phyloP scores from a whole-genome alignment of 2,113 vertebrate species.

The Centropus bengalensis region DNA sequence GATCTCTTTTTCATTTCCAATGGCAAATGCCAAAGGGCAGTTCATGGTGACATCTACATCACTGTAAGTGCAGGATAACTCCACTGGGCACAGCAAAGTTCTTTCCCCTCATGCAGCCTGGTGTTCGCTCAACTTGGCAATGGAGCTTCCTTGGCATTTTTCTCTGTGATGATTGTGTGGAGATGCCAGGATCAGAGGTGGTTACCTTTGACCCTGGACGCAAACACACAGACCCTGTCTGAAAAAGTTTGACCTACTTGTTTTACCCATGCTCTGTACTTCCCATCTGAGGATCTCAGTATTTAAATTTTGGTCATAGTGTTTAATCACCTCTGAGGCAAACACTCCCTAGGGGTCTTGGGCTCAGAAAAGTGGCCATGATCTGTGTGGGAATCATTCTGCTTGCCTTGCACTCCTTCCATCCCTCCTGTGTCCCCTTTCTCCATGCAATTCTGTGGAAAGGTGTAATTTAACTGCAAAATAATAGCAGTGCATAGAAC shows the following conservation, averaged over 20 bases:
- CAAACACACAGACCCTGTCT: background rate
- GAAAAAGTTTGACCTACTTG: rapidly evolving
- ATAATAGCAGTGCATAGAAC: background rate
- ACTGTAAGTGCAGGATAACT: background rate
- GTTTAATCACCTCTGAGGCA: background rate
- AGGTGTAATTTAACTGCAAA: background rate
- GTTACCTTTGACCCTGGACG: background rate
- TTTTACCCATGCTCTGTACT: background rate
- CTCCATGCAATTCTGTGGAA: background rate
- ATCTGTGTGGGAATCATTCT: background rate
- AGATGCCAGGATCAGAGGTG: background rate
- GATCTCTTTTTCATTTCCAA: background rate
- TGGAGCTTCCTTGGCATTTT: background rate
- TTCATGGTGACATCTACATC: background rate
- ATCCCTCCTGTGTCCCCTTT: background rate
- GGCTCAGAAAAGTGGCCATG: background rate
- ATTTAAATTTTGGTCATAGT: background rate
- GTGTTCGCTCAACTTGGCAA: background rate
- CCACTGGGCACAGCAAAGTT: background rate
- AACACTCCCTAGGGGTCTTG: background rate
- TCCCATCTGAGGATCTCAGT: background rate
- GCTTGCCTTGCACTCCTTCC: background rate
- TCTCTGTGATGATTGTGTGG: rapidly evolving
- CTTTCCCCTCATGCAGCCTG: background rate
- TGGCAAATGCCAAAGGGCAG: background rate